A percentile compares a stretch with the other conserved stretches of the same genome.
Evolutionary conservation across 2,113 vertebrate genomes (phyloP).

Genomic region (Gadus chalcogrammus): DNA sequence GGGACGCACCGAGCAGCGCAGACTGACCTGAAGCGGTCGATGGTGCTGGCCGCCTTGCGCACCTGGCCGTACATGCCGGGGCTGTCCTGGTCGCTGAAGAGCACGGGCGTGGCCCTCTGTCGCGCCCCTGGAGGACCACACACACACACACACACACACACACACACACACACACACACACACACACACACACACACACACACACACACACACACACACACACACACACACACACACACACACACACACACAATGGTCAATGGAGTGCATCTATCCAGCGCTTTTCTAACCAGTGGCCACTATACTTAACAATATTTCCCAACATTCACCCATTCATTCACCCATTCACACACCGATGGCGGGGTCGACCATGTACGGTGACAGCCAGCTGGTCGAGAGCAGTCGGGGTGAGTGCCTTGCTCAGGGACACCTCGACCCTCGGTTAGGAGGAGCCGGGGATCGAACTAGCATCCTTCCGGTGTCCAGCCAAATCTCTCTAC

Average conservation of each 20-base stretch:
- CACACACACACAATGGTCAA: not conserved
- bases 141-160: not conserved
- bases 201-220: not conserved
- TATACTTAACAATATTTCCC: too few species aligned
- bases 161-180: not conserved
- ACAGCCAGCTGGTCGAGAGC: too few species aligned
- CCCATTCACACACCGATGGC: too few species aligned
- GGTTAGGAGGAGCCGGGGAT: too few species aligned
- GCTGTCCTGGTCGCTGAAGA: conserved; percentile 83
- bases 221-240: not conserved
- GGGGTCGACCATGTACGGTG: too few species aligned
- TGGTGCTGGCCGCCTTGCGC: conserved; percentile 91
- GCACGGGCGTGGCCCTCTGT: conserved; percentile 85
- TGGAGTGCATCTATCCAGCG: too few species aligned
- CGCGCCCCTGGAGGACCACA: conserved; percentile 75
- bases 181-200: not conserved
- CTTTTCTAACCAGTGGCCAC: too few species aligned
- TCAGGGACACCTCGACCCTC: too few species aligned
- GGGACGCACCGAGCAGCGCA: not conserved
- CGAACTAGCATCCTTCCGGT: too few species aligned
- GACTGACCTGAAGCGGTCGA: conserved; percentile 92
- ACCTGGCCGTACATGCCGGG: conserved; percentile 86
- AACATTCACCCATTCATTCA: too few species aligned
- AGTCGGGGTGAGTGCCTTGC: too few species aligned
- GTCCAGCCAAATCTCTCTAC: too few species aligned